Percentiles rank a stretch among this genome's conserved stretches.
Conservation (phyloP, 2,888 invertebrate species). For the Serrognathus titanus region DNA sequence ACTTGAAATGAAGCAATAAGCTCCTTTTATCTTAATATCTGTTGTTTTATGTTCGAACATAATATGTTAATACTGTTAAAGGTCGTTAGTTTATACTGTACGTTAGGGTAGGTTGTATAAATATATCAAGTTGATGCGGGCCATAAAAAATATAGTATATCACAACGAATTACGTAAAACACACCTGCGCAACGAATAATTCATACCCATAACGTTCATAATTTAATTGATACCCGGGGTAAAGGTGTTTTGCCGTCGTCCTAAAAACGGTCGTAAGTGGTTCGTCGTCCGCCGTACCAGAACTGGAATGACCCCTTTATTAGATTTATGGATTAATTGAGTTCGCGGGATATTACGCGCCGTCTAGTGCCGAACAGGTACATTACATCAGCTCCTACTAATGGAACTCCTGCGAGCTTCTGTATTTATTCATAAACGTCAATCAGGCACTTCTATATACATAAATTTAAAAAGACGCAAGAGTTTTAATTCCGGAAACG, state of each 20-base stretch:
- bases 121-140: too few relatives aligned
- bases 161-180: not conserved
- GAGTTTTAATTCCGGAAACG: conserved; percentile 9
- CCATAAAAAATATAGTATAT: not conserved
- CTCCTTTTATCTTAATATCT: too few relatives aligned
- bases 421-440: conserved; percentile 23
- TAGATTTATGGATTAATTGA: not conserved
- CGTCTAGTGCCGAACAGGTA: not conserved
- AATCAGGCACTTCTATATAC: conserved; percentile 5
- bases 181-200: not conserved
- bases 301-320: not conserved
- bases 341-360: not conserved
- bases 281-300: not conserved
- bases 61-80: too few relatives aligned
- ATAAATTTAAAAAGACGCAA: not conserved
- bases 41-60: too few relatives aligned
- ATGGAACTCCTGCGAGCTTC: conserved; percentile 1
- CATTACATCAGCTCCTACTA: not conserved
- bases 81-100: too few relatives aligned
- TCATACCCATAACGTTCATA: not conserved
- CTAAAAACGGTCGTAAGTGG: conserved; percentile 2
- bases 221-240: not conserved
- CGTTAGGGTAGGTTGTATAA: too few relatives aligned
- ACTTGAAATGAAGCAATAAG: too few relatives aligned
- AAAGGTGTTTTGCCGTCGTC: not conserved